Evolutionary conservation across 2,113 vertebrate genomes (phyloP).

Genomic region (Hypanus sabinus): DNA sequence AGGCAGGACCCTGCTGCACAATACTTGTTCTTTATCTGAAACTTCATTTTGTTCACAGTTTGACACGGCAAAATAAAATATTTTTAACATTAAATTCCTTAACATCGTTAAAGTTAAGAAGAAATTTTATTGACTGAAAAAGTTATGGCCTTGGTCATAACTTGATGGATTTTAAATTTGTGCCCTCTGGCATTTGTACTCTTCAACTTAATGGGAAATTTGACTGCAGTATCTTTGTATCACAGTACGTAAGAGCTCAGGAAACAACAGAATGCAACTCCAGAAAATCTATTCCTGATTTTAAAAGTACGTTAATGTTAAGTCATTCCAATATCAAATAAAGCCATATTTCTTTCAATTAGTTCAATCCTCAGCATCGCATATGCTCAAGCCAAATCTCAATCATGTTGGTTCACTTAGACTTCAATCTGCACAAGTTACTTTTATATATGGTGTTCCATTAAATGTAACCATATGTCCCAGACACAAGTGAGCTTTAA

Average conservation of each 20-base stretch:
- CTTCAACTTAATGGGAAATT: background rate
- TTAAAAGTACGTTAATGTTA: background rate
- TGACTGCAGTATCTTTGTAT: background rate
- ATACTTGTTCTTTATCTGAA: too few relatives aligned
- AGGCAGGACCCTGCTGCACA: background rate
- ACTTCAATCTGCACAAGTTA: background rate
- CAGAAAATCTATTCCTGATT: background rate
- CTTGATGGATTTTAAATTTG: background rate
- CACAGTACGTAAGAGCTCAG: background rate
- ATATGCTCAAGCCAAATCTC: background rate
- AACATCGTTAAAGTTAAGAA: background rate
- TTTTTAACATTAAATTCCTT: background rate
- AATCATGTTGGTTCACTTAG: background rate
- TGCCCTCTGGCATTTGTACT: background rate
- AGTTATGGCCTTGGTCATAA: background rate
- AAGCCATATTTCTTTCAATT: background rate
- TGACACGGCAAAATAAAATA: background rate
- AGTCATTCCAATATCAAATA: background rate
- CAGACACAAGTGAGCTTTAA: background rate
- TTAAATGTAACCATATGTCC: background rate
- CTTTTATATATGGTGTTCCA: background rate
- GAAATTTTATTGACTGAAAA: background rate
- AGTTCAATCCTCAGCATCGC: background rate
- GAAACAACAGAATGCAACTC: background rate
- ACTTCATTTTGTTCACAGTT: too few relatives aligned